Base-by-base conservation (phyloP, 2,888 invertebrate species). In the Synergus gifuensis region DNA sequence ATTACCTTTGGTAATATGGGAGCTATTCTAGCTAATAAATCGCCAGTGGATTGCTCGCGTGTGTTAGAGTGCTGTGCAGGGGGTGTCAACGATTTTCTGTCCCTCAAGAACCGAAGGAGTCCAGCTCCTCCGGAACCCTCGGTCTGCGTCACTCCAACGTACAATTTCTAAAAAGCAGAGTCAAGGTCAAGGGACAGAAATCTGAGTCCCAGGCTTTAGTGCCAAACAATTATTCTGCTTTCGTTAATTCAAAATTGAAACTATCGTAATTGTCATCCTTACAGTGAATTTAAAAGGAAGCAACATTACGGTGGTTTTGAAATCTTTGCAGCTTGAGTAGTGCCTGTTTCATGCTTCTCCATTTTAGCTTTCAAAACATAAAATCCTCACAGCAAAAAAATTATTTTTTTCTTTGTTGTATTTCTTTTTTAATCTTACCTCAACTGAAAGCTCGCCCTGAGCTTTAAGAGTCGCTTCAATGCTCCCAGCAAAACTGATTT, bases 381-480 rank as follows among this genome's bases (percentile, higher is more conserved):
- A 36, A 36, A 49, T 49, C 0, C 1, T 49, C 14, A 49, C 14
- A 16, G 16, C 14, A 49, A 49, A 16, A 5, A 49, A 49, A 5
- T 14, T 4, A 4, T 16, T 5, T 36, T 36, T n/a, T 58, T 58
- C 14, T 18, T 58, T 58, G 0, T 69, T 1, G 16, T 49, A 36
- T 58, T 16, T 76, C 69, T 64, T 49, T 28, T 22, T 28, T 28
- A 28, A 67, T 60, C 88, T 89, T 92, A 96, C 97, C 94, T 97
- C 97, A 63, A 97, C 95, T 85, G 96, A 96, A n/a, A 97, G 92
- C n/a, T 97, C 96, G 4, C 96, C 96, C 87, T 96, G 96, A 8
- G 96, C 97, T 85, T 96, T 95, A 12, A 97, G 93, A 0, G 96
- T 96, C 0, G 96, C 96, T 91, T 97, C 97, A 81, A 96, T 92